Evolutionary conservation across 2,113 vertebrate species (phyloP).

Genomic region (Hystrix cristata): DNA sequence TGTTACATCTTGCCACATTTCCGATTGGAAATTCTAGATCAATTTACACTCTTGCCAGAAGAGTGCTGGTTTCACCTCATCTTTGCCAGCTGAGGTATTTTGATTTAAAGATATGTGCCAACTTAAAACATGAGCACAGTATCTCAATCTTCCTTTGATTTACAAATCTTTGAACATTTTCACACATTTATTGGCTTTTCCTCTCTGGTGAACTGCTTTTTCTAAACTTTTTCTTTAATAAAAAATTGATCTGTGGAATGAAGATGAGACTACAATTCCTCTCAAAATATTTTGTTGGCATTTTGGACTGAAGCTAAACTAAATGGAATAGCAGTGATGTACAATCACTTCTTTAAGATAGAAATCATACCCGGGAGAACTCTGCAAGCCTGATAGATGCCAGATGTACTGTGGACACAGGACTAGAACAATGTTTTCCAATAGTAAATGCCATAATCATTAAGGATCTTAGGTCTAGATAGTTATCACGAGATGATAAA

Average conservation of each 20-base stretch:
- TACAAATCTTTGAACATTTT: constrained; percentile 53
- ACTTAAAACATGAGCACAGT: neutral
- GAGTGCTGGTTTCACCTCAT: neutral
- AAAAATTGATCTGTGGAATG: neutral
- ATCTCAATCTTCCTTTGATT: neutral
- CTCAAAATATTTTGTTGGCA: neutral
- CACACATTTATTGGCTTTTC: neutral
- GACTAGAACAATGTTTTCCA: neutral
- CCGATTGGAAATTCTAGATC: neutral
- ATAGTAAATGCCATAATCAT: neutral
- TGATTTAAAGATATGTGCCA: neutral
- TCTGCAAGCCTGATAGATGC: accelerated
- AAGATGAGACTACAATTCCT: neutral
- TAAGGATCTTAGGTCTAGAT: neutral
- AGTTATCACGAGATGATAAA: neutral
- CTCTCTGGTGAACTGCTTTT: constrained; percentile 21
- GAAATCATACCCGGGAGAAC: neutral
- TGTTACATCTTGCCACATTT: neutral
- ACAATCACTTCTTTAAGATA: neutral
- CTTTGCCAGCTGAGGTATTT: neutral
- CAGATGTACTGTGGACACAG: too few relatives aligned
- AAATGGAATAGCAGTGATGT: neutral
- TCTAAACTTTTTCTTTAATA: constrained; percentile 35
- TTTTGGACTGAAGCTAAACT: neutral
- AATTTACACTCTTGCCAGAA: neutral